A percentile compares a stretch with the other conserved stretches of the same genome.
Evolutionary conservation across 2,888 invertebrate species (phyloP).

Genomic region (Erebia epiphron): DNA sequence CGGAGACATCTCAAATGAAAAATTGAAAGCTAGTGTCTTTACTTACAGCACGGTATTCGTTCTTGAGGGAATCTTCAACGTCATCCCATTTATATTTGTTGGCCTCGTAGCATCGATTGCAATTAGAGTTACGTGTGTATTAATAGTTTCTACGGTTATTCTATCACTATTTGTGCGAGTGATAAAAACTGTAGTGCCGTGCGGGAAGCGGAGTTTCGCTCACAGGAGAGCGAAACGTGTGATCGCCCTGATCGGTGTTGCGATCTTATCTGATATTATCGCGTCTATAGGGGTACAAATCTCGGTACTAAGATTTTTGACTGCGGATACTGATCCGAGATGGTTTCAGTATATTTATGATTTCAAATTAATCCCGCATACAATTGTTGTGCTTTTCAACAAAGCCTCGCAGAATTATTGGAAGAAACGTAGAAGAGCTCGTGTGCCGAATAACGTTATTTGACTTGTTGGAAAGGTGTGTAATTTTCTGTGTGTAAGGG

Average conservation of each 20-base stretch:
- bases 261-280: slow-evolving; percentile 35
- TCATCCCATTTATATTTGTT: slow-evolving; percentile 15
- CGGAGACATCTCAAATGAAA: slow-evolving; percentile 35
- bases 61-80: slow-evolving; percentile 26
- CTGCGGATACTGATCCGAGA: background rate
- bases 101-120: background rate
- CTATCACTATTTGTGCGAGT: slow-evolving; percentile 33
- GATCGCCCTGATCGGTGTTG: slow-evolving; percentile 25
- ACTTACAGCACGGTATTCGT: slow-evolving; percentile 27
- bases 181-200: slow-evolving; percentile 27
- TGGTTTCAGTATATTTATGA: slow-evolving; percentile 2
- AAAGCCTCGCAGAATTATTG: slow-evolving; percentile 37
- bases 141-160: slow-evolving; percentile 30
- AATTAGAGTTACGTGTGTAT: slow-evolving; percentile 18
- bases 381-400: slow-evolving; percentile 35
- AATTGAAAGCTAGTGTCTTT: slow-evolving; percentile 30
- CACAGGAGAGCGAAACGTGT: slow-evolving; percentile 11
- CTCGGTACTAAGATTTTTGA: background rate
- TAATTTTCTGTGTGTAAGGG: no score
- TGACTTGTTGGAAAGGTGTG: no score
- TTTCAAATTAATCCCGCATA: slow-evolving; percentile 31
- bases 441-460: background rate
- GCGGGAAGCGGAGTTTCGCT: slow-evolving; percentile 13
- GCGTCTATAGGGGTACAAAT: slow-evolving; percentile 2
- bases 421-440: slow-evolving; percentile 24